phyloP scores from a whole-genome alignment of 2,113 vertebrate species.

The Herpetotheres cachinnans region DNA sequence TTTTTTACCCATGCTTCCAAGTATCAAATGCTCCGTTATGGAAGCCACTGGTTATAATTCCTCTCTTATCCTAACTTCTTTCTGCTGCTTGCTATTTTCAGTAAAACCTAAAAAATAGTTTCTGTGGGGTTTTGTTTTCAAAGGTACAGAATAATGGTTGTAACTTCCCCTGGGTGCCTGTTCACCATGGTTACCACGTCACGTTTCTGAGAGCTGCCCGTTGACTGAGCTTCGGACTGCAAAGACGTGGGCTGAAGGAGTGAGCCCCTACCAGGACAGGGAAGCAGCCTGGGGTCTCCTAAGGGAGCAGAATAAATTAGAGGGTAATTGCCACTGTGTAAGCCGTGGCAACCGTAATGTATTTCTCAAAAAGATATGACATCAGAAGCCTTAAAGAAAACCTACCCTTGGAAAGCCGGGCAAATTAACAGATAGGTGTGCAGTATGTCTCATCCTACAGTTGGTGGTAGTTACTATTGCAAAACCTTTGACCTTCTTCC shows the following conservation, averaged over 20 bases:
- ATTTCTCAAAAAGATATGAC: not conserved
- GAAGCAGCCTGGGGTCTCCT: not conserved
- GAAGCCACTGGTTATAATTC: not conserved
- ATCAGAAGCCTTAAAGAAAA: not conserved
- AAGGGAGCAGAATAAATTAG: not conserved
- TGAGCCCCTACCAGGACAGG: not conserved
- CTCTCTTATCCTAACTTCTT: slow-evolving; percentile 9
- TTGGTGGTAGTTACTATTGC: not conserved
- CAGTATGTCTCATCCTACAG: not conserved
- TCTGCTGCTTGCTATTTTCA: not conserved
- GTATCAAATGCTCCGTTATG: not conserved
- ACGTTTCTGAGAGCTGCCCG: not conserved
- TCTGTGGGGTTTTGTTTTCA: not conserved
- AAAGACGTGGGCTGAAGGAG: not conserved
- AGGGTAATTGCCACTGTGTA: not conserved
- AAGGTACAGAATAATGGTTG: not conserved
- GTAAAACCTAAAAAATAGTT: slow-evolving; percentile 8
- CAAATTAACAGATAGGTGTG: not conserved
- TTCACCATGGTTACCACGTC: not conserved
- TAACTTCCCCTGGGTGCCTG: not conserved
- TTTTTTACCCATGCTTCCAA: not conserved
- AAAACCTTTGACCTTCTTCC: not conserved
- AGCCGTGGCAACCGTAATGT: not conserved
- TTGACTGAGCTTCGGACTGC: not conserved
- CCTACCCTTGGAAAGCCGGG: not conserved